Evolutionary conservation across 2,113 vertebrate genomes (phyloP), one percentile per base, ranked within the genome.

Genomic region (Cepphus grylle): DNA sequence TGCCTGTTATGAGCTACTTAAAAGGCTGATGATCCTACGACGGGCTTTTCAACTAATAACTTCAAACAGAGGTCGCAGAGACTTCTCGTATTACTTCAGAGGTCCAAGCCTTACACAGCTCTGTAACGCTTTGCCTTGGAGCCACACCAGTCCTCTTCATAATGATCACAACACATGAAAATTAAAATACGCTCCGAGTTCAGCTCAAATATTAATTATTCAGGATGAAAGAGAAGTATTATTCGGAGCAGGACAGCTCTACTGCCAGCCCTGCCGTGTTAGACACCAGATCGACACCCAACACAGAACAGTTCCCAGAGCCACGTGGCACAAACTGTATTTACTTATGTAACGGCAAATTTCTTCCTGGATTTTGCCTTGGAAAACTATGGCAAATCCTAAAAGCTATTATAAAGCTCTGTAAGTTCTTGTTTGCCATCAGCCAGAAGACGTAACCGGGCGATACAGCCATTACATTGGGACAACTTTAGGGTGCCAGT

Each of bases 241-340:
- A 16, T 42, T 73, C 34, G 22, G 16, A 87, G 42, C 7, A 86
- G 59, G 38, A 30, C 30, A 73, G 53, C 42, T 78, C 40, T 26
- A n/a, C 23, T 12, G 36, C 0, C 5, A 82, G 63, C 47, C 19
- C 40, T 30, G 26, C 26, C 0, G 0, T 11, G 5, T 67, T 30
- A 56, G 53, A 56, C 21, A 34, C 12, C 1, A 8, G 32, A 40
- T 17, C 0, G 19, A 76, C 20, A 25, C 0, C 3, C 36, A 80
- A 61, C 20, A 40, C 34, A n/a, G 22, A 49, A 34, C 22, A 12
- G 23, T 11, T 38, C n/a, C 20, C 49, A 65, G 49, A 82, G 53
- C 30, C 65, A 62, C 0, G 8, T 16, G 42, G 59, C 5, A 12
- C 19, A 42, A 82, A 93, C 53, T 36, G n/a, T 32, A 27, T 52